These are phyloP conservation scores for Sebastes schlegelii DNA, from an alignment of 2,113 vertebrate genomes.

Conservation along the genomic window DNA sequence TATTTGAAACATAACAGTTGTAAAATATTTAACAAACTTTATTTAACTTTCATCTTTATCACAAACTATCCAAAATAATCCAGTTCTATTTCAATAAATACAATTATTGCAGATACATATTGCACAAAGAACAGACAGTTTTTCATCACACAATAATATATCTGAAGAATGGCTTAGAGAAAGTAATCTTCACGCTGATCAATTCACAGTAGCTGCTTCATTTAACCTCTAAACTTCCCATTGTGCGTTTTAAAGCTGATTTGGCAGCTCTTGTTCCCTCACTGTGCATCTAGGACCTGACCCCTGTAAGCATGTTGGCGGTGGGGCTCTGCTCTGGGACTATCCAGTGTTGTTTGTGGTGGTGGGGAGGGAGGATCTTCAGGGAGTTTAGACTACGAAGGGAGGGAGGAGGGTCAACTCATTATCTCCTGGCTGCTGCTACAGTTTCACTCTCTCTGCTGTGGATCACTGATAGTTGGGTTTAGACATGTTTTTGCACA, in stretches of 20 bases:
- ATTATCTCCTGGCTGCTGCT: conserved; percentile 39
- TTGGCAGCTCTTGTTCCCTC: conserved; percentile 45
- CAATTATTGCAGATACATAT: neutral
- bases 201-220: conserved; percentile 6
- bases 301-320: conserved; percentile 33
- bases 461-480: neutral
- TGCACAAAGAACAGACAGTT: neutral
- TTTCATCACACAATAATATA: neutral
- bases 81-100: neutral
- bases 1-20: conserved; percentile 8
- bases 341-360: conserved; percentile 52
- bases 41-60: neutral
- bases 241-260: conserved; percentile 45
- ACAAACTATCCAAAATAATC: neutral
- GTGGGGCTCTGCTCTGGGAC: conserved; percentile 42
- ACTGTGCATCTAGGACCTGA: conserved; percentile 23
- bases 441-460: neutral
- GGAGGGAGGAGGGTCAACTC: conserved; percentile 26
- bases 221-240: conserved; percentile 46
- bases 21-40: neutral
- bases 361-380: neutral
- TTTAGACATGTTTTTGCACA: neutral
- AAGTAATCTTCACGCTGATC: neutral
- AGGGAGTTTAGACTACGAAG: conserved; percentile 21
- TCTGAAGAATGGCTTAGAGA: neutral